These are phyloP conservation scores for Nemotelus pantherinus DNA, from an alignment of 2,888 invertebrate species.

Conservation along the genomic window DNA sequence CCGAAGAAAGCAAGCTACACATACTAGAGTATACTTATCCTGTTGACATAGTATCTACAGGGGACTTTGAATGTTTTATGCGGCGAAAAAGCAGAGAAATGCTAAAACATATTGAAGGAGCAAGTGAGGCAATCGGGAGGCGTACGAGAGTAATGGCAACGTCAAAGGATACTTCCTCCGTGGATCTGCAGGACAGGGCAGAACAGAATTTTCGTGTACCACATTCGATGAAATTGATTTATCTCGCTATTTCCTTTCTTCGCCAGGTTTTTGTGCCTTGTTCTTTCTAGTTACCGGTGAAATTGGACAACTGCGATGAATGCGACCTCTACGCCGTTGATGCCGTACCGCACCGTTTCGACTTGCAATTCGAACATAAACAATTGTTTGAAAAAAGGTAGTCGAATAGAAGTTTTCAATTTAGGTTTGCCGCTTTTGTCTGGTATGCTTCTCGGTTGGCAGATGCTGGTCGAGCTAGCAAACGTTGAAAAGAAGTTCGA, in stretches of 20 bases:
- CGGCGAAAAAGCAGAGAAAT: not conserved
- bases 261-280: not conserved
- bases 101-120: not conserved
- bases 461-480: no score
- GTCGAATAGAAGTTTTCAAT: conserved; percentile 22
- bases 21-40: no score
- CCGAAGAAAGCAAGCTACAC: no score
- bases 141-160: not conserved
- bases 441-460: no score
- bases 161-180: not conserved
- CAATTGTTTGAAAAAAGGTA: conserved; percentile 29
- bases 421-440: not conserved
- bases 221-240: conserved; percentile 40
- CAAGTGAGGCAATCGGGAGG: not conserved
- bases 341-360: not conserved
- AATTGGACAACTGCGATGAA: not conserved
- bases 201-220: conserved; percentile 18
- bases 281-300: not conserved
- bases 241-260: conserved; percentile 13
- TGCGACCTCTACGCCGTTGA: no score
- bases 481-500: no score
- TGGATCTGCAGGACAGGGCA: not conserved
- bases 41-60: no score
- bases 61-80: not conserved
- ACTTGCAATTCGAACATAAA: conserved; percentile 38